Conservation (phyloP, 2,888 invertebrate genomes). For the Vannuccia rotundouncinata region DNA sequence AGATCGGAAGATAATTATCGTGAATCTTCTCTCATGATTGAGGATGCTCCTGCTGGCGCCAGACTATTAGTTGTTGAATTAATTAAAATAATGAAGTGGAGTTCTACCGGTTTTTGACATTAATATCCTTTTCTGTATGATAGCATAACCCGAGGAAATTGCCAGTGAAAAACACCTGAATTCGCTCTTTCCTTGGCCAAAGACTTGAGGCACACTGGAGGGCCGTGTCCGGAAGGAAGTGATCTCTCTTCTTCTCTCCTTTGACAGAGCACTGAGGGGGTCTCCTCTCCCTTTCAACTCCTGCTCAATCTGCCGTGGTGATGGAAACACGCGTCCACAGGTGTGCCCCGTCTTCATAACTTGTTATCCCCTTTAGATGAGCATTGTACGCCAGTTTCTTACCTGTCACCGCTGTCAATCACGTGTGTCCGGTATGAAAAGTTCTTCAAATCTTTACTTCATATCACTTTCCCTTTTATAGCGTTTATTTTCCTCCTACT, state of each 20-base stretch:
- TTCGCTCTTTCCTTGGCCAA: background rate
- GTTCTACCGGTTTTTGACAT: background rate
- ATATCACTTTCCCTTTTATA: no score
- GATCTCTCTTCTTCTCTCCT: background rate
- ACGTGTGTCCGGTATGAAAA: no score
- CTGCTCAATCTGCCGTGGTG: background rate
- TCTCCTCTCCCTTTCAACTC: background rate
- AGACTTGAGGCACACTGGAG: no score
- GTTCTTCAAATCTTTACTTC: no score
- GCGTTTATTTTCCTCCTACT: no score
- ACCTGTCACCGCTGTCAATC: background rate
- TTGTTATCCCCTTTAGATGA: background rate
- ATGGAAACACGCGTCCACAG: background rate
- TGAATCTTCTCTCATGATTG: no score
- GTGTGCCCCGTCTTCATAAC: background rate
- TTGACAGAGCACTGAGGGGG: background rate
- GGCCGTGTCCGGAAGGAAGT: no score
- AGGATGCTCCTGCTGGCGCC: background rate
- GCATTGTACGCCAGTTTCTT: background rate
- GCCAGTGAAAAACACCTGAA: background rate
- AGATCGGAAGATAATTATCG: no score
- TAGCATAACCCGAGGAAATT: background rate
- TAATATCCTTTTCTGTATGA: background rate
- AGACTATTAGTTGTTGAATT: background rate
- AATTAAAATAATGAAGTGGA: background rate